phyloP scores from a whole-genome alignment of 2,797 vertebrate genomes.

The Hipposideros larvatus region DNA sequence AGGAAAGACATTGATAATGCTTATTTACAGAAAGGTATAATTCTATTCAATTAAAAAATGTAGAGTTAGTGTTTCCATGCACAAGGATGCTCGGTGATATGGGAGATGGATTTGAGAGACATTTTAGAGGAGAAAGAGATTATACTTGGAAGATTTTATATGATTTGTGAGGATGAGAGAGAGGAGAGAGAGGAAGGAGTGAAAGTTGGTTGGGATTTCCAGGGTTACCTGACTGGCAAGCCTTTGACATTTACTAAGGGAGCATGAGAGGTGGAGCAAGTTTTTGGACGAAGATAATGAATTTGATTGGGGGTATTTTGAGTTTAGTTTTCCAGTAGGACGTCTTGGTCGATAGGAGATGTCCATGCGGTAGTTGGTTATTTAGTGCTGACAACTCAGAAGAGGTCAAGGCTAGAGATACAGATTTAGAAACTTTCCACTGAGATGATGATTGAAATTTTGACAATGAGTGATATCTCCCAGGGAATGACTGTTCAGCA shows the following conservation, averaged over 20 bases:
- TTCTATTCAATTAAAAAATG: slow-evolving; percentile 48
- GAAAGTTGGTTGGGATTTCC: not conserved
- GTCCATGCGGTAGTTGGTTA: not conserved
- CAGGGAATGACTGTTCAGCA: not conserved
- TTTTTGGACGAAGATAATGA: slow-evolving; percentile 16
- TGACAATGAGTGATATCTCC: not conserved
- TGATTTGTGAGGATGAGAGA: not conserved
- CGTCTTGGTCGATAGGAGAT: not conserved
- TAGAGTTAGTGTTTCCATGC: not conserved
- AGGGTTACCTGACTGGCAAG: not conserved
- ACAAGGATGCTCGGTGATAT: not conserved
- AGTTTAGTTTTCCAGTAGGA: slow-evolving; percentile 36
- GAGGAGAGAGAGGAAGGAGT: not conserved
- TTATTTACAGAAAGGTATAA: slow-evolving; percentile 47
- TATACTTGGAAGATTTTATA: slow-evolving; percentile 3
- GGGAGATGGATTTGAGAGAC: not conserved
- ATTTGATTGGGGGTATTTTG: not conserved
- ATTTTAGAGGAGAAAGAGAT: not conserved
- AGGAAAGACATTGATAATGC: not conserved
- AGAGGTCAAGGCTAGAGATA: not conserved
- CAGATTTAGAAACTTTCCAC: not conserved
- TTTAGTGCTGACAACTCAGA: not conserved
- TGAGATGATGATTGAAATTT: slow-evolving; percentile 2
- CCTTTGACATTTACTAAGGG: not conserved
- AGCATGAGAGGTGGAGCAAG: not conserved